Percentiles rank a stretch among this genome's conserved stretches.
Conservation (phyloP, 2,797 vertebrate species). For the Oreochromis grahami region DNA sequence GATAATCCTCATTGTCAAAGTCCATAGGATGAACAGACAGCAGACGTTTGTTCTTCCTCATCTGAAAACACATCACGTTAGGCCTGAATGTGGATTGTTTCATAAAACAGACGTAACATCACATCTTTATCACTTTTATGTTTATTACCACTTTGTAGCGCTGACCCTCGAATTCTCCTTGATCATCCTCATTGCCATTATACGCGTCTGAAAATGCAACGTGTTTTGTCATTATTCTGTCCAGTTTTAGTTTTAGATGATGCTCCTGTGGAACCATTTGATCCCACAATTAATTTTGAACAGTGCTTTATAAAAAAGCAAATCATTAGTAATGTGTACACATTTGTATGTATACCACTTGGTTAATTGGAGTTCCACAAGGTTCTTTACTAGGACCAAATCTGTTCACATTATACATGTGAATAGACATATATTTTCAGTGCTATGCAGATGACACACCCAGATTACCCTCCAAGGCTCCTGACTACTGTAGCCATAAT, state of each 20-base stretch:
- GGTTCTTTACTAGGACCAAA: neutral
- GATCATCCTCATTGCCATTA: slow-evolving; percentile 72
- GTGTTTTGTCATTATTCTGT: neutral
- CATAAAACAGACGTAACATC: neutral
- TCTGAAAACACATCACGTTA: slow-evolving; percentile 38
- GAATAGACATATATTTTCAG: neutral
- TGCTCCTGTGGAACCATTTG: neutral
- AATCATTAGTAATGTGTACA: neutral
- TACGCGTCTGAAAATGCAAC: slow-evolving; percentile 44
- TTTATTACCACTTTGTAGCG: slow-evolving; percentile 73
- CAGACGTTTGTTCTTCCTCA: slow-evolving; percentile 87
- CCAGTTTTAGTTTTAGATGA: neutral
- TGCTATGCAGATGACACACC: neutral
- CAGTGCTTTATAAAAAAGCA: neutral
- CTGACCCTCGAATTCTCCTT: slow-evolving; percentile 69
- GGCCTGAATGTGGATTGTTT: neutral
- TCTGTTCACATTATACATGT: neutral
- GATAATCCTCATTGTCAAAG: slow-evolving; percentile 87
- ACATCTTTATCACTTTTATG: neutral
- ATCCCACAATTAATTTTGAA: neutral
- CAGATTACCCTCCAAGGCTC: neutral
- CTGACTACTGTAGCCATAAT: neutral
- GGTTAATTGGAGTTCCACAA: neutral
- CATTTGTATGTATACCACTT: neutral
- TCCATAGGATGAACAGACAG: slow-evolving; percentile 88